Conservation (phyloP, 1,140 invertebrate species). For the Lepidurus arcticus region DNA sequence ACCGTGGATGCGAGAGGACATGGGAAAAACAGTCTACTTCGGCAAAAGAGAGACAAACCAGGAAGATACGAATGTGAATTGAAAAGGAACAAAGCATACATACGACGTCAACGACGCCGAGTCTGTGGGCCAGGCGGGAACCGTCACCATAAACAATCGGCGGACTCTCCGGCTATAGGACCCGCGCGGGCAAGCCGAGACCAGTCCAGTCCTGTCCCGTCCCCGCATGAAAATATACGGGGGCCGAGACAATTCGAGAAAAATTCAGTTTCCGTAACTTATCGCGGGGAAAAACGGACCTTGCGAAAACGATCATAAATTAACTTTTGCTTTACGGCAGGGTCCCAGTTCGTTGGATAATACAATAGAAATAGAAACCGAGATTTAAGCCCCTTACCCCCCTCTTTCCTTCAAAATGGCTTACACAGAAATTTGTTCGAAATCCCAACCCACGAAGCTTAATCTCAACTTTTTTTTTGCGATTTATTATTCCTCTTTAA, state of each 20-base stretch:
- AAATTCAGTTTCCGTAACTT: neutral
- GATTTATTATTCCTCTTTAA: too few relatives aligned
- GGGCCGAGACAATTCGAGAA: neutral
- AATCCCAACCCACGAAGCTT: too few relatives aligned
- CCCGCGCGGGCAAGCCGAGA: neutral
- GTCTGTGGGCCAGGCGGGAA: neutral
- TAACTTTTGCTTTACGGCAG: neutral
- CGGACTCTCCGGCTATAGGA: neutral
- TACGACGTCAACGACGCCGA: conserved; percentile 6
- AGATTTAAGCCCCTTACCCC: neutral
- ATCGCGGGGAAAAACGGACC: neutral
- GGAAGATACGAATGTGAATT: neutral
- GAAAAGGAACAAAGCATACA: neutral
- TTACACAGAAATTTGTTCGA: too few relatives aligned
- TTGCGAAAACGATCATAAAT: neutral
- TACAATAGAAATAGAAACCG: neutral
- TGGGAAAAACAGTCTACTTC: neutral
- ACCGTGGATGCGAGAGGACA: neutral
- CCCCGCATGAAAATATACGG: neutral
- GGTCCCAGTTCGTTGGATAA: neutral
- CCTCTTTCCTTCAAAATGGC: neutral
- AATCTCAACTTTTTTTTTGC: too few relatives aligned
- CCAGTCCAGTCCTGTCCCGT: neutral
- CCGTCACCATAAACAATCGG: conserved; percentile 2
- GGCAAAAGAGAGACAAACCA: neutral